Evolutionary conservation across 2,888 invertebrate species (phyloP), one percentile per base, ranked within the genome.

Genomic region (Augiades crinisus): DNA sequence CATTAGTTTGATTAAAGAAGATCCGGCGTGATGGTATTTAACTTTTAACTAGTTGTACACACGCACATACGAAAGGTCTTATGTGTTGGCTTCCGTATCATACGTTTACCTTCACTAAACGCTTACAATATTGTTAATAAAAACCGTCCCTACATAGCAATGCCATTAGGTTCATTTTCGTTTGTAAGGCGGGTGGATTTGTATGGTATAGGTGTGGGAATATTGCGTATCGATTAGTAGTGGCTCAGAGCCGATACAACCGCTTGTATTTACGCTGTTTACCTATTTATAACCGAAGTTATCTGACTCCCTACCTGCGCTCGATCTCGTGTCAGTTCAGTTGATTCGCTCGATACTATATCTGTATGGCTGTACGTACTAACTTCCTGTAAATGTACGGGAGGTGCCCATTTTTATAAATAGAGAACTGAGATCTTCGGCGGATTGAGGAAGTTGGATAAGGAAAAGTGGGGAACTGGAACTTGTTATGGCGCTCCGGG

Each of bases 211-310:
- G 59, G 46, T 40, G 54, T 58, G 61, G 60, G 56, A 60, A 56
- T 65, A 65, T 64, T 61, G 56, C 56, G 79, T 88, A 89, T 89
- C 83, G 88, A 89, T 89, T 88, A 81, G 85, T 77, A 74, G 85
- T 70, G 71, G 75, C 75, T 75, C 75, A 68, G 70, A 75, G 81
- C 72, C 83, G 78, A 88, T 87, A 86, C 85, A 85, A 82, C 78
- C 75, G 78, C 70, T 78, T 79, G 83, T 86, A 87, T 88, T 88
- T 88, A 85, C 81, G 82, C 81, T 84, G 78, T 78, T 87, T 86
- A 87, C 85, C 86, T 87, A 88, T 89, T 88, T 89, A 88, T 89
- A 88, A 81, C 76, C 72, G 73, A 70, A 72, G 69, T 70, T 79
- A 80, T 80, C 78, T 68, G 67, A 70, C 75, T 79, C 72, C 73